Evolutionary conservation across 2,797 vertebrate genomes (phyloP).

Genomic region (Phataginus tetradactyla): DNA sequence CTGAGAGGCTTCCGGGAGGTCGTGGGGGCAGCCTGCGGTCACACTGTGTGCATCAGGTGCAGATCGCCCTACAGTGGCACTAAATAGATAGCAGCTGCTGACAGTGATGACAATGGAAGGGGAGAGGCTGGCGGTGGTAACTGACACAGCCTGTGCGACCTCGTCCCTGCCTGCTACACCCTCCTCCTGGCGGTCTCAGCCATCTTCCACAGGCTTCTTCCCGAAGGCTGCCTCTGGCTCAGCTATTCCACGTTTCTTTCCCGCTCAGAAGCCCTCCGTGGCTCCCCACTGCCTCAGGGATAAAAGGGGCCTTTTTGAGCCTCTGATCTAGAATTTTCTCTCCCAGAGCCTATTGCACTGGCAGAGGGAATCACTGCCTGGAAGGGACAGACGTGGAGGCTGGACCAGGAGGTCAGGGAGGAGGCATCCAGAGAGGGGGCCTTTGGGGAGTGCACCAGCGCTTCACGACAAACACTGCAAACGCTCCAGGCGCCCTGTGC

Average conservation of each 20-base stretch:
- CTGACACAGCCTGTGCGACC: background rate
- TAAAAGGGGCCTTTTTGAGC: background rate
- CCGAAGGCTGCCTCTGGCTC: background rate
- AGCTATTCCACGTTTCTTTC: background rate
- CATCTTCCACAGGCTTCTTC: background rate
- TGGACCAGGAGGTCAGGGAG: background rate
- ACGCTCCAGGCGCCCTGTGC: fast-evolving
- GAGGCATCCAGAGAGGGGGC: background rate
- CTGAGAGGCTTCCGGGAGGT: background rate
- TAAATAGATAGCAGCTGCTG: background rate
- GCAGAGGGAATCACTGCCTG: no score
- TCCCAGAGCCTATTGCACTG: background rate
- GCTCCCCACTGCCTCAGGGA: background rate
- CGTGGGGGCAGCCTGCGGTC: background rate
- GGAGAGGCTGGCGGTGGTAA: background rate
- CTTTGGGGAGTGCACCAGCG: background rate
- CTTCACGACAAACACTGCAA: background rate
- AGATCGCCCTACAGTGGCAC: fast-evolving
- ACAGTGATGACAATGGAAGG: fast-evolving
- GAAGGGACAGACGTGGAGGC: background rate
- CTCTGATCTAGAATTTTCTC: background rate
- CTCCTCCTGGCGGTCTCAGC: background rate
- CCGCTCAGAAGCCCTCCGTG: background rate
- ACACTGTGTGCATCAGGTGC: fast-evolving
- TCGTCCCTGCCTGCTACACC: fast-evolving